Evolutionary conservation across 2,888 invertebrate genomes (phyloP).

Genomic region (Schrankia costaestrigalis): DNA sequence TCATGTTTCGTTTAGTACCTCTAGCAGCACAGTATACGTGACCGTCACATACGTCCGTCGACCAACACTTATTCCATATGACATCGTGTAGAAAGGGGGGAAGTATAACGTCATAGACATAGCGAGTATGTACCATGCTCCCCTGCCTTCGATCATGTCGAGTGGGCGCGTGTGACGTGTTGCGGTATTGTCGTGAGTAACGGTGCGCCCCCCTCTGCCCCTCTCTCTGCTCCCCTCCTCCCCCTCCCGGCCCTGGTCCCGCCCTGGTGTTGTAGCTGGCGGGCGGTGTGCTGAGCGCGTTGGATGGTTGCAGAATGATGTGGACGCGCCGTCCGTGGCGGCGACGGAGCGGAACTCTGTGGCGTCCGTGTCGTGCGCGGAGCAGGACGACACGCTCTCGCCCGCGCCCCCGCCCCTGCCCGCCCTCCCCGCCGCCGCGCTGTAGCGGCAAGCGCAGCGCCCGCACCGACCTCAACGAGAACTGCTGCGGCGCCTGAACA

Average conservation of each 20-base stretch:
- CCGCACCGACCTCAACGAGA: conserved; percentile 31
- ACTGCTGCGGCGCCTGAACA: conserved; percentile 19
- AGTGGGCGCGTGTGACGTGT: conserved; percentile 40
- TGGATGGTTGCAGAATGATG: conserved; percentile 79
- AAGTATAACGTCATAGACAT: no score
- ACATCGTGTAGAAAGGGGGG: no score
- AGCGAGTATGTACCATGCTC: no score
- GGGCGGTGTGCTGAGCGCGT: conserved; percentile 71
- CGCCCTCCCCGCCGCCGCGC: conserved; percentile 13
- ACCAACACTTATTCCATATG: conserved; percentile 35
- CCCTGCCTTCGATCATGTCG: conserved; percentile 36
- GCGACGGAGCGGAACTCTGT: conserved; percentile 57
- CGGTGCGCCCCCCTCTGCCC: conserved; percentile 56
- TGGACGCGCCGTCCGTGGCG: conserved; percentile 74
- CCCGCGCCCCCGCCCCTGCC: conserved; percentile 13
- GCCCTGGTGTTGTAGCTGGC: conserved; percentile 60
- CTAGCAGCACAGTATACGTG: conserved; percentile 56
- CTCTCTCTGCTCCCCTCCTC: conserved; percentile 15
- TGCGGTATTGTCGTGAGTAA: conserved; percentile 64
- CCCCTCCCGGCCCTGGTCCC: conserved; percentile 23
- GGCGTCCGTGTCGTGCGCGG: conserved; percentile 51
- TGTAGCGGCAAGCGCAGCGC: conserved; percentile 36
- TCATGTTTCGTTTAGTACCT: conserved; percentile 46
- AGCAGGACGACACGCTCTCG: conserved; percentile 26
- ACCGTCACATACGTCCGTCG: conserved; percentile 52